Percentiles rank a stretch among this genome's conserved stretches.
These are phyloP conservation scores for Saturnia pavonia DNA, from an alignment of 2,888 invertebrate species.

Conservation along the genomic window DNA sequence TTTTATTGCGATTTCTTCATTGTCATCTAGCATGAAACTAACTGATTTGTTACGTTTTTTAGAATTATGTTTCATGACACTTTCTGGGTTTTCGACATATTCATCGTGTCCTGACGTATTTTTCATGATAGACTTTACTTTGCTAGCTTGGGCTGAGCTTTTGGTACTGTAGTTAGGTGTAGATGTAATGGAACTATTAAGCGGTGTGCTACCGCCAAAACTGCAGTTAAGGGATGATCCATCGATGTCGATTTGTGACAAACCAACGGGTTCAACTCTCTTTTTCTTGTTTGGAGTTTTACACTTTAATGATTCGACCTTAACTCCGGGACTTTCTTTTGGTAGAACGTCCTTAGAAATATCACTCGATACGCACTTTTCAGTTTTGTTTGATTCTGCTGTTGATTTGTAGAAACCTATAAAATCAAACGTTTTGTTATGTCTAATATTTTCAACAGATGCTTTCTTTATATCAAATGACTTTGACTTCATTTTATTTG, in stretches of 20 bases:
- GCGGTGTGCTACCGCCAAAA: constrained; percentile 31
- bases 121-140: constrained; percentile 63
- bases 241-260: constrained; percentile 48
- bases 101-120: constrained; percentile 34
- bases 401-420: constrained; percentile 56
- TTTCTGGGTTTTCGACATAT: constrained; percentile 36
- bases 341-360: constrained; percentile 14
- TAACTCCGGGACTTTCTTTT: constrained; percentile 34
- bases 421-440: constrained; percentile 57
- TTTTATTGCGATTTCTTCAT: constrained; percentile 55
- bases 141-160: constrained; percentile 28
- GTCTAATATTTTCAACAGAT: constrained; percentile 36
- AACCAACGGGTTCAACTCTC: constrained; percentile 40
- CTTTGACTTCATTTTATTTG: constrained; percentile 55
- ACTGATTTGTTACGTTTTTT: constrained; percentile 73
- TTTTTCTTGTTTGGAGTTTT: constrained; percentile 45
- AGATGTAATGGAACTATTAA: constrained; percentile 44
- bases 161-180: constrained; percentile 42
- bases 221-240: constrained; percentile 37
- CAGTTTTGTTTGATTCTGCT: constrained; percentile 47
- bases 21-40: constrained; percentile 67
- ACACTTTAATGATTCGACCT: constrained; percentile 34
- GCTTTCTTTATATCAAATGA: constrained; percentile 42
- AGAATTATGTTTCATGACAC: constrained; percentile 36
- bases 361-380: constrained; percentile 35